A percentile compares a stretch with the other conserved stretches of the same genome.
These are phyloP conservation scores for Dryomyza anilis DNA, from an alignment of 2,888 invertebrate species.

Conservation along the genomic window DNA sequence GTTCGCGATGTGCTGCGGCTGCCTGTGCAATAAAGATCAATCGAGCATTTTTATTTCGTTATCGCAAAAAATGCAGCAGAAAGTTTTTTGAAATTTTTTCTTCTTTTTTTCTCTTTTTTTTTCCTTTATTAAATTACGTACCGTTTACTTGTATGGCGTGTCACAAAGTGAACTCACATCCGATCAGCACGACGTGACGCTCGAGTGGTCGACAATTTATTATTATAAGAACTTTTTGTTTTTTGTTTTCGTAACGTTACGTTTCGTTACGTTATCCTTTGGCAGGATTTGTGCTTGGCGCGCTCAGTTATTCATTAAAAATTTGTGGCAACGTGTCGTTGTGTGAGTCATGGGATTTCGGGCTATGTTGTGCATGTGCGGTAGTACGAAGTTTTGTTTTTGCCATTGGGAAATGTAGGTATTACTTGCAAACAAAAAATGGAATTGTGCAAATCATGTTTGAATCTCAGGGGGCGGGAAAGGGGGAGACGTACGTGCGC, in stretches of 20 bases:
- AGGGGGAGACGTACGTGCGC: too few relatives aligned
- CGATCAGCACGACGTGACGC: slow-evolving; percentile 9
- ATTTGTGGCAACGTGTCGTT: slow-evolving; percentile 1
- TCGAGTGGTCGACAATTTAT: slow-evolving; percentile 15
- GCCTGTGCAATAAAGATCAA: not conserved
- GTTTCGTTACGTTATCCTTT: not conserved
- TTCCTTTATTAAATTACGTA: not conserved
- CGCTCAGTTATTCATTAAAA: not conserved
- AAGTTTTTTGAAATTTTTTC: not conserved
- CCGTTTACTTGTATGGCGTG: not conserved
- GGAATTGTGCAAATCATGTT: too few relatives aligned
- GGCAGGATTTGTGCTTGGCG: not conserved
- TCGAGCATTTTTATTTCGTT: slow-evolving; percentile 19
- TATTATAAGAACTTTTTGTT: not conserved
- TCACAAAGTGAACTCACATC: slow-evolving; percentile 14
- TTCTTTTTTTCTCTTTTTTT: not conserved
- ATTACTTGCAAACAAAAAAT: too few relatives aligned
- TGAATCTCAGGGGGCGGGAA: too few relatives aligned
- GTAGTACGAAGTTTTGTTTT: too few relatives aligned
- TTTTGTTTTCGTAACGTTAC: not conserved
- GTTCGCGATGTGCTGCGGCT: too few relatives aligned
- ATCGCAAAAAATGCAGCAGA: not conserved
- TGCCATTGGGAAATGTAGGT: not conserved
- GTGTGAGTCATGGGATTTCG: slow-evolving; percentile 13
- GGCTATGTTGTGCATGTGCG: too few relatives aligned